Evolutionary conservation across 2,113 vertebrate genomes (phyloP), one percentile per base, ranked within the genome.

Genomic region (Rynchops niger): DNA sequence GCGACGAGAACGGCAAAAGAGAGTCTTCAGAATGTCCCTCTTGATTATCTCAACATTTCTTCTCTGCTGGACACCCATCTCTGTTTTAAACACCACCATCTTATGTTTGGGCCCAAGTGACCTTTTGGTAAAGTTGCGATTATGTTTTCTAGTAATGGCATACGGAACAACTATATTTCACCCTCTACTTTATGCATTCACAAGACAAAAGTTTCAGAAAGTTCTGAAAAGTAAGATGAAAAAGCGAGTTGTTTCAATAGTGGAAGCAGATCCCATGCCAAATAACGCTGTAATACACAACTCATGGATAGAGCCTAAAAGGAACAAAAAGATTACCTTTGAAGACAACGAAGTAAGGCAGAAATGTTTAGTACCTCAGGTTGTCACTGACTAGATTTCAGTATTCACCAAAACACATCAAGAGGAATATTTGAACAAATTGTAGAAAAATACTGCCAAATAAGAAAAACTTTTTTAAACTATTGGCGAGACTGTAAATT

Each of bases 171-270:
- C 99, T 72, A 99, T 99, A 97, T 99, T 99, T 96, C 99, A 99
- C 90, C 99, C 99, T 69, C 97, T 99, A 92, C 98, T 99, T 87
- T 99, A 99, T 43, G 99, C 99, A 96, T 99, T 99, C 97, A 99
- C 99, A 0, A 98, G 99, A 97, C 99, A 99, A 97, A 99, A 99
- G 98, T 99, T 99, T 97, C 99, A 99, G 98, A 99, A 99, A 95
- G 99, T 99, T 78, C 98, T 99, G 91, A 99, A 99, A 98, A 99
- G 99, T 97, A 99, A 99, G 98, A 99, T 99, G 99, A 99, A 99
- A 98, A 99, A 99, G 93, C 95, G 99, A 89, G 99, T 99, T 56
- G 99, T 99, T 97, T 99, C 99, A 18, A 99, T 99, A 97, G 99
- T 99, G 79, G 99, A 99, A 98, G 99, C 99, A 34, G 99, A 99